Base-by-base conservation (phyloP, 2,797 vertebrate genomes). In the Pseudomugil tenellus region DNA sequence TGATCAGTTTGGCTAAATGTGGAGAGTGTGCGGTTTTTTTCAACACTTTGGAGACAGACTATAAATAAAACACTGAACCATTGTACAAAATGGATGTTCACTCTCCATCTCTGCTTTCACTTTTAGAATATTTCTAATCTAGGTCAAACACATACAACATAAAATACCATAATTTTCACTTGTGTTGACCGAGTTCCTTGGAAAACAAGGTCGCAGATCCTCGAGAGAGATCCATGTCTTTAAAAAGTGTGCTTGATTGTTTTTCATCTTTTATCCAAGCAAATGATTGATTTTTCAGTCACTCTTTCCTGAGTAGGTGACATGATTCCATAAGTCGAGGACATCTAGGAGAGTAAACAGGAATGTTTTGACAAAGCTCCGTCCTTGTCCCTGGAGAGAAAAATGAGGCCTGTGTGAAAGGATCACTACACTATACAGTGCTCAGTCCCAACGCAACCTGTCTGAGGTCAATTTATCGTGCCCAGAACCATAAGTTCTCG, bases 161-260 rank as follows among this genome's bases (percentile, higher is more conserved):
- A 78, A 85, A 70, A 80, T 51, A 10, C 77, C 60, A 54, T 74
- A 49, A 57, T 84, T 73, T 76, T 79, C 80, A 79, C 77, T 65
- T 67, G 13, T 87, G 87, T 85, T 84, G 84, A 84, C 88, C 76
- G 81, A 84, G 58, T 83, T 88, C 74, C 83, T 19, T 53, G 59
- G 53, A 76, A 90, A 91, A 91, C 87, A 90, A 82, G 87, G 90
- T 88, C 87, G 81, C 67, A 32, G 80, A 86, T 86, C 82, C 89
- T 90, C 88, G 0, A 70, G 78, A 81, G 86, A 77, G 81, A 90
- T 84, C 78, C 78, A 67, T 77, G 74, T 79, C 82, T 81, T 83
- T 73, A 87, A 21, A 69, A 71, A 58, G 73, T 67, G 67, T 73
- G 68, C 61, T 32, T 66, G 37, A 84, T 79, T 85, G 83, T 86